Conservation (phyloP, 2,888 invertebrate genomes). For the Cartodere bifasciata region DNA sequence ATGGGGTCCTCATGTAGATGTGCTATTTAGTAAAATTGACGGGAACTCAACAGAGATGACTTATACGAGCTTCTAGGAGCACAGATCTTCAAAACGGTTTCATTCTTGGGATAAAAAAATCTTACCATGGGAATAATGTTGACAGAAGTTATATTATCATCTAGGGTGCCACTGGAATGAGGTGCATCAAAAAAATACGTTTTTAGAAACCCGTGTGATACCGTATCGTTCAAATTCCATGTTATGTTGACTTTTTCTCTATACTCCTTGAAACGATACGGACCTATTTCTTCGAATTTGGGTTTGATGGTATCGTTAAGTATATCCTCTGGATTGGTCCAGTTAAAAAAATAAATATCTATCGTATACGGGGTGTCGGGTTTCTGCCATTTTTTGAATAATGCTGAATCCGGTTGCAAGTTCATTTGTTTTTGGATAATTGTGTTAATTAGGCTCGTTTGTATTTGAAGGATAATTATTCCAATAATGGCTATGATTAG, state of each 20-base stretch:
- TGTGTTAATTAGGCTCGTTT: neutral
- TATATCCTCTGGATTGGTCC: conserved; percentile 63
- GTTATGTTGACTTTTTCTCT: conserved; percentile 58
- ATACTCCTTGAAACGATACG: conserved; percentile 53
- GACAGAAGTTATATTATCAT: conserved; percentile 57
- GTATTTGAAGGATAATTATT: neutral
- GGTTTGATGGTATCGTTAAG: conserved; percentile 44
- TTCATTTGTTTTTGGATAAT: conserved; percentile 14
- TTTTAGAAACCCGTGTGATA: conserved; percentile 55
- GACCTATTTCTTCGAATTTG: conserved; percentile 43
- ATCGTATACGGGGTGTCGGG: conserved; percentile 50
- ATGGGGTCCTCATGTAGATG: no score
- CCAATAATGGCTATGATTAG: conserved; percentile 3
- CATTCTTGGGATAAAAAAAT: conserved; percentile 2
- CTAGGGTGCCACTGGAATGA: conserved; percentile 52
- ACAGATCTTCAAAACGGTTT: no score
- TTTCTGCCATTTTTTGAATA: conserved; percentile 58
- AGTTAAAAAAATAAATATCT: conserved; percentile 63
- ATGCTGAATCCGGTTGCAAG: conserved; percentile 45
- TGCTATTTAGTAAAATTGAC: no score
- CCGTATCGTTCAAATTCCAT: conserved; percentile 61
- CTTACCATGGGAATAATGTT: conserved; percentile 68
- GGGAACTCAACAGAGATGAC: no score
- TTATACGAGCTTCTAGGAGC: no score
- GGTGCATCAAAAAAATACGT: conserved; percentile 57